Conservation (phyloP, 2,797 vertebrate species). For the Cygnus olor region DNA sequence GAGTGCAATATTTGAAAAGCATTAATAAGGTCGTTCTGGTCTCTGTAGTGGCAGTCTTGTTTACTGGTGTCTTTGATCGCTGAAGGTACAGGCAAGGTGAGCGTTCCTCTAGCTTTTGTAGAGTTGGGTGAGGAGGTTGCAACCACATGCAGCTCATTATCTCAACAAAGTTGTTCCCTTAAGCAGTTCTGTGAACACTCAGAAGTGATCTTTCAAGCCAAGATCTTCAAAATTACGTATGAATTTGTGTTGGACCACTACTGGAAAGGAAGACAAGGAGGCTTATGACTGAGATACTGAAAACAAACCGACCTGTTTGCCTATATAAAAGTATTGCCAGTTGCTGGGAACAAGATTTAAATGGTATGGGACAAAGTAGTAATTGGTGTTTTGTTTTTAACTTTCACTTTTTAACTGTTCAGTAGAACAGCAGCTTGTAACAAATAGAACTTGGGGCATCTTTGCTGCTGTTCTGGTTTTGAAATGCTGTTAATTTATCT, state of each 20-base stretch:
- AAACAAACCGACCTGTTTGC: background rate
- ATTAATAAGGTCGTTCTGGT: background rate
- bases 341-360: background rate
- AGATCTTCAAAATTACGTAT: background rate
- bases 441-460: background rate
- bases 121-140: background rate
- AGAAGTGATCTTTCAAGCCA: background rate
- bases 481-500: background rate
- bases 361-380: background rate
- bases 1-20: background rate
- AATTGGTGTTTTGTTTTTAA: background rate
- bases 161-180: background rate
- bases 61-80: background rate
- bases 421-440: background rate
- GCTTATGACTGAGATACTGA: background rate
- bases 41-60: background rate
- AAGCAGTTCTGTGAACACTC: background rate
- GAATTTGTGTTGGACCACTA: background rate
- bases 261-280: background rate
- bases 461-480: background rate
- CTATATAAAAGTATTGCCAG: background rate
- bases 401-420: no score
- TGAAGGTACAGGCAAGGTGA: background rate
- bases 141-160: background rate
- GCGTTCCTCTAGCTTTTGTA: background rate